Evolutionary conservation across 2,113 vertebrate species (phyloP).

Genomic region (Antechinus stuartii): DNA sequence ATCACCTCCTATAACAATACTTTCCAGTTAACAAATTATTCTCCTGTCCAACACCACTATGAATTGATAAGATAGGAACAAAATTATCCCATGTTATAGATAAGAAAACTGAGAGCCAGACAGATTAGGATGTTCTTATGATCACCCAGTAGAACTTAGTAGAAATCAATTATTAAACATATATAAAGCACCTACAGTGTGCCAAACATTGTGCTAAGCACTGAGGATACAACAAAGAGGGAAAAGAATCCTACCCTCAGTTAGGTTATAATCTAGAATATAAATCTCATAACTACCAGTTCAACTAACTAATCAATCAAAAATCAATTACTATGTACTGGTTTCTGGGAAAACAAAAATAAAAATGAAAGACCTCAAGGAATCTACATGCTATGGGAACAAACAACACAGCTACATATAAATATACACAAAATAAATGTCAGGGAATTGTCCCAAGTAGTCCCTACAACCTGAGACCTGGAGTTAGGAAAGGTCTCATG

Average conservation of each 20-base stretch:
- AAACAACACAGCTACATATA: not conserved
- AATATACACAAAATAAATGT: not conserved
- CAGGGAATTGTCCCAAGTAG: not conserved
- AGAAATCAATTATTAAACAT: not conserved
- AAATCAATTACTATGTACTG: not conserved
- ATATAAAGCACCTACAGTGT: not conserved
- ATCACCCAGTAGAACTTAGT: not conserved
- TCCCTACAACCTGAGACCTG: not conserved
- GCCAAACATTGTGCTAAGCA: no score
- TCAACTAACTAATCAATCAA: not conserved
- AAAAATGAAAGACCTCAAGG: not conserved
- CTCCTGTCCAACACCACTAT: not conserved
- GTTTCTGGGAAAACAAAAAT: not conserved
- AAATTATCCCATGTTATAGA: not conserved
- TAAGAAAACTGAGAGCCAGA: not conserved
- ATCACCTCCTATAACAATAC: not conserved
- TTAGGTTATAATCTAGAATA: not conserved
- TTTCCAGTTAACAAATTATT: not conserved
- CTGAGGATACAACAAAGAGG: not conserved
- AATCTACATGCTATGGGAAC: not conserved
- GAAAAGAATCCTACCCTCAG: not conserved
- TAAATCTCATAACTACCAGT: not conserved
- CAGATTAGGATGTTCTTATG: not conserved
- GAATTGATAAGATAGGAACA: not conserved
- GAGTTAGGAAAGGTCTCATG: not conserved